These are phyloP conservation scores for Rhinichthys osculus DNA, from an alignment of 2,797 vertebrate genomes.

Conservation along the genomic window DNA sequence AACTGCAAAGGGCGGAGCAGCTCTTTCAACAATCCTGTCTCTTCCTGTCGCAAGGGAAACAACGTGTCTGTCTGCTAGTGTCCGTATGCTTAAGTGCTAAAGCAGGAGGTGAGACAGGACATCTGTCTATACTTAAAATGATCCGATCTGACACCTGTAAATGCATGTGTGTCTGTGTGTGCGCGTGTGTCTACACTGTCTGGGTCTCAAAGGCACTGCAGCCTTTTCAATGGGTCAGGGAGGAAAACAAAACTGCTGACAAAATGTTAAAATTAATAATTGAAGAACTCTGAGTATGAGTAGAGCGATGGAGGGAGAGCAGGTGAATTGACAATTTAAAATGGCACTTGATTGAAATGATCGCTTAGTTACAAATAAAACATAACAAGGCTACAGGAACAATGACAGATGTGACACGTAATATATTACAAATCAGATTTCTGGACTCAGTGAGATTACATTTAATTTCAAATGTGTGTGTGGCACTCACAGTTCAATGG, in stretches of 20 bases:
- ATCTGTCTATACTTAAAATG: constrained; percentile 72
- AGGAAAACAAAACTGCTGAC: constrained; percentile 59
- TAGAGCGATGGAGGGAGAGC: constrained; percentile 67
- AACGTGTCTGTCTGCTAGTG: constrained; percentile 3
- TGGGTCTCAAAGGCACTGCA: constrained; percentile 32
- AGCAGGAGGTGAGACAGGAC: constrained; percentile 63
- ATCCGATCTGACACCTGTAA: constrained; percentile 79
- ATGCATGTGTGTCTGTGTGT: constrained; percentile 47
- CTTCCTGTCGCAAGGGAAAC: constrained; percentile 40
- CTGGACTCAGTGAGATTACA: constrained; percentile 35
- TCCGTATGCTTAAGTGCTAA: constrained; percentile 14
- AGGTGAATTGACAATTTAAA: constrained; percentile 31
- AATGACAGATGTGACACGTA: constrained; percentile 22
- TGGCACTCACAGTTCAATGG: constrained; percentile 90
- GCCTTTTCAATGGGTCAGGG: constrained; percentile 33
- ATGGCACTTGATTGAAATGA: constrained; percentile 15
- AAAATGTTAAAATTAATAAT: constrained; percentile 81
- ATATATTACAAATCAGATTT: constrained; percentile 22
- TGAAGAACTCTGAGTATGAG: constrained; percentile 73
- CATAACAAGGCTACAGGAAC: constrained; percentile 26
- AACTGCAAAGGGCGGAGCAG: constrained; percentile 32
- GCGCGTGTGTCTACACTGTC: not conserved
- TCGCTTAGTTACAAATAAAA: constrained; percentile 23
- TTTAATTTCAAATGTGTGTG: constrained; percentile 23
- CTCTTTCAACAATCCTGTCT: constrained; percentile 28